Evolutionary conservation across 2,797 vertebrate species (phyloP), one percentile per base, ranked within the genome.

Genomic region (Bovichtus diacanthus): DNA sequence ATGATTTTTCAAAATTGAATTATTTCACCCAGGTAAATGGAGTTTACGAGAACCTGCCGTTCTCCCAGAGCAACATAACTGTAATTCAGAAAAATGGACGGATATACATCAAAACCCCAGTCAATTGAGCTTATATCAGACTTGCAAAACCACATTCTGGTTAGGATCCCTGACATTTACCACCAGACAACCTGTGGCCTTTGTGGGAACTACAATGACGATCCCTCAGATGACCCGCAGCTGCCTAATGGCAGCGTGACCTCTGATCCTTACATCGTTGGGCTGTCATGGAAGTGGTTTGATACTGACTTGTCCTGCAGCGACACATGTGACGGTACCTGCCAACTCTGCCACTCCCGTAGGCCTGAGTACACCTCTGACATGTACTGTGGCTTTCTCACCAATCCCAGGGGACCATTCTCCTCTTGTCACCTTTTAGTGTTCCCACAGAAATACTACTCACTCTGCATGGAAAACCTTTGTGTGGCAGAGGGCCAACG

Each of bases 1-100:
- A 1, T 43, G 31, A n/a, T 41, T 58, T 39, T 79, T 68, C 9
- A 15, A 43, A 50, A 29, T 2, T 76, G 29, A 76, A 62, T 71
- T 65, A 58, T 81, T 74, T 70, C 64, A 58, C 19, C 39, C 36
- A 92, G 90, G 77, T 93, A 38, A 88, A 92, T 54, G 84, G 82
- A 15, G 61, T 92, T 36, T 54, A 38, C 11, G 62, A 49, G n/a
- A 81, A 80, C 13, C 67, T 93, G 19, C 88, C 89, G 1, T 69
- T 89, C 16, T 74, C 47, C 16, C 23, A 63, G 31, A 77, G 74
- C 34, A 80, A 87, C 43, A 9, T 83, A 25, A 79, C 66, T 19
- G 64, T 76, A 16, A 18, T 61, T 62, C 67, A 78, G 23, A 77
- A 58, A 76, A 83, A 85, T 60, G 51, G 63, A 38, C 58, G 65